Evolutionary conservation across 2,113 vertebrate species (phyloP), one percentile per base, ranked within the genome.

Genomic region (Rattus rattus): DNA sequence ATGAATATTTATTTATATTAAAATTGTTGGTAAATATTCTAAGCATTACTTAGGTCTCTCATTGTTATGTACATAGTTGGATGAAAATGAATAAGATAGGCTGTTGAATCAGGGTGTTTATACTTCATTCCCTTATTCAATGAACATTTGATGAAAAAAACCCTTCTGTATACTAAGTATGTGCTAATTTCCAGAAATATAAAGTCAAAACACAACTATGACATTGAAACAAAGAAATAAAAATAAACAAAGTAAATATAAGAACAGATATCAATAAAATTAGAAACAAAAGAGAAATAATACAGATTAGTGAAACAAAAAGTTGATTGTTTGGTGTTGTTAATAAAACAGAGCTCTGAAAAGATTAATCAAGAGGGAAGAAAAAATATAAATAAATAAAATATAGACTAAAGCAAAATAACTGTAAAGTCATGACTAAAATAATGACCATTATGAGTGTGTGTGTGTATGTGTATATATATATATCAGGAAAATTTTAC

Each of bases 261-360:
- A 89, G 12, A 12, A 12, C 49, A 94, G 33, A 72, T 39, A 39
- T 54, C 70, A 77, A 83, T 91, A 87, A 79, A 92, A 72, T 33
- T 77, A 16, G 67, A 43, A 49, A 88, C 49, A 39, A 92, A 92
- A 85, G 77, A 72, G 14, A 91, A 91, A 61, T 33, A 61, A 77
- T 52, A 83, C 12, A 94, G 20, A 79, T 79, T 33, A 80, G 52
- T 39, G 39, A 90, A 77, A 65, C n/a, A 24, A 61, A 83, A 97
- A 70, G 1, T 24, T 43, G 10, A 79, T 88, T 72, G 5, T 79
- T 94, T 73, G 30, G 43, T 80, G 52, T 80, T 49, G 26, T 39
- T 88, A 87, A 61, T 80, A 88, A 94, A 91, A 69, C 19, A 83
- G 76, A 87, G 69, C 39, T 79, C 86, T 88, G 69, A 96, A 73